Base-by-base conservation (phyloP, 2,888 invertebrate species). In the Heliconius charithonia region DNA sequence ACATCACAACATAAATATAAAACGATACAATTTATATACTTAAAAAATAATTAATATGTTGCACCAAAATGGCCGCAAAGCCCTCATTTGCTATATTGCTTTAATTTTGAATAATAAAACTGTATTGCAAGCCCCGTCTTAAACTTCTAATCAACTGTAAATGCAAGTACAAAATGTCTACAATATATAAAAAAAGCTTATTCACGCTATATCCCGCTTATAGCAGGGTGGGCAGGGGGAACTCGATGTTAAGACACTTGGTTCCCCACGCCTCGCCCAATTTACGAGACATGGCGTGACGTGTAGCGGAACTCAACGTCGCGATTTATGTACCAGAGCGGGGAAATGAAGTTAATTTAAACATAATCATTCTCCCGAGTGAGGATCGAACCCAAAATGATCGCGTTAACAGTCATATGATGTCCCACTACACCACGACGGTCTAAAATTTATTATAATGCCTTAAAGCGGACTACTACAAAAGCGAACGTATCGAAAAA, bases 1-100 rank as follows among this genome's bases (percentile, higher is more conserved):
- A 94, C 91, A 94, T 95, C 95, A 95, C 94, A 94, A 94, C 92
- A 92, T 92, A 94, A 94, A 94, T 91, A 91, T 87, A 91, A 91
- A 93, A 91, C 87, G 86, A 91, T 89, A 90, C 86, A 89, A 89
- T 88, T 89, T 84, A 86, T 86, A 87, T 83, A 88, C 87, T 87
- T 89, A 88, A 87, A 89, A 83, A 84, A 87, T 85, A 84, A 83
- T 76, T 78, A 89, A 88, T 86, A 86, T 87, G 86, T 89, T 88
- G 92, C 92, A 92, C 92, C 92, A 90, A 87, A 84, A 84, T 84
- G 22, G 56, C 45, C 69, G n/a, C 66, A 62, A 25, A 27, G 74
- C 32, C 22, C 62, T 32, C 76, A 76, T 67, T 71, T 67, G 65
- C 27, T 66, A 70, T 81, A 81, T 80, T 80, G 81, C 81, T 79